A percentile compares a stretch with the other conserved stretches of the same genome.
Evolutionary conservation across 2,113 vertebrate species (phyloP).

Genomic region (Engystomops pustulosus): DNA sequence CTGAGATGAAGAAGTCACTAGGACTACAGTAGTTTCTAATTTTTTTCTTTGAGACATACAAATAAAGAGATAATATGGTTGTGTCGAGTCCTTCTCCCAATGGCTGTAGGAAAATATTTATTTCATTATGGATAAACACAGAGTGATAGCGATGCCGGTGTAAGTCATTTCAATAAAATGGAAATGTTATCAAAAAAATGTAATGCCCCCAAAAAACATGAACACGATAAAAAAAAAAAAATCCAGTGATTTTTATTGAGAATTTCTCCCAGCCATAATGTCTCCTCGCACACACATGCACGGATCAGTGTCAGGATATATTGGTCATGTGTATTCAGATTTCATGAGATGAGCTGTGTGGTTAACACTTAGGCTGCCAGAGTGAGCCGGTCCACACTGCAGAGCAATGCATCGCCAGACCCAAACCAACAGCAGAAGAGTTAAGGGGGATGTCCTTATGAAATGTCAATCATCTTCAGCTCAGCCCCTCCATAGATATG

Average conservation of each 20-base stretch:
- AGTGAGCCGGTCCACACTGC: slow-evolving; percentile 15
- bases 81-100: neutral
- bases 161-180: slow-evolving; percentile 11
- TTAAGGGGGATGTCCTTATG: slow-evolving; percentile 2
- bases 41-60: neutral
- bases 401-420: slow-evolving; percentile 33
- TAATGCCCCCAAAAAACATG: slow-evolving; percentile 18
- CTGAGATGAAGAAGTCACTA: too few species aligned
- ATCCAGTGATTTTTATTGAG: slow-evolving; percentile 21
- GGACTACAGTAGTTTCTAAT: too few species aligned
- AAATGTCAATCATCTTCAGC: slow-evolving; percentile 61
- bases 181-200: slow-evolving; percentile 21
- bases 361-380: slow-evolving; percentile 54
- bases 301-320: slow-evolving; percentile 47
- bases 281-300: slow-evolving; percentile 54
- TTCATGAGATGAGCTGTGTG: slow-evolving; percentile 16
- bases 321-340: slow-evolving; percentile 41
- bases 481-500: slow-evolving; percentile 79
- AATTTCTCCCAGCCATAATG: slow-evolving; percentile 24
- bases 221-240: slow-evolving; percentile 35
- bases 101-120: slow-evolving; percentile 18
- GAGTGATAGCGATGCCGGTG: neutral
- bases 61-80: neutral
- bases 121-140: neutral
- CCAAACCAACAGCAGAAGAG: slow-evolving; percentile 51